Conservation (phyloP, 2,113 vertebrate species). For the Pedetes capensis region DNA sequence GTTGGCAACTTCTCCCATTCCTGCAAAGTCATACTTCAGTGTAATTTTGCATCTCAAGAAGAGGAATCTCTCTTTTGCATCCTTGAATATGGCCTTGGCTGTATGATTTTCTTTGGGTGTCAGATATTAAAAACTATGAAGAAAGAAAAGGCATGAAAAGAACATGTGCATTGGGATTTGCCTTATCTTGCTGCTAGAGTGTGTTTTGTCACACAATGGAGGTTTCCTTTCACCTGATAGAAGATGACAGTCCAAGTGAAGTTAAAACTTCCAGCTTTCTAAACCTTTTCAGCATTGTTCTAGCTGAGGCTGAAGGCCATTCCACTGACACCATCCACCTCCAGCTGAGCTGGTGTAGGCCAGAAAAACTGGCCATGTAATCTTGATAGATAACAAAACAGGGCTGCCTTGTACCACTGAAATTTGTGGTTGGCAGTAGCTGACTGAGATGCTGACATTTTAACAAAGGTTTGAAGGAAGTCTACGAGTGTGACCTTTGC, state of each 20-base stretch:
- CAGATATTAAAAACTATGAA: neutral
- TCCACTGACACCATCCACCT: neutral
- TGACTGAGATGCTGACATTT: neutral
- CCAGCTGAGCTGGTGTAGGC: neutral
- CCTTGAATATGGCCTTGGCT: neutral
- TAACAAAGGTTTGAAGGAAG: neutral
- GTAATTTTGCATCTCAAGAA: neutral
- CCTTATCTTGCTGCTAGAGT: neutral
- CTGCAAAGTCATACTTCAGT: neutral
- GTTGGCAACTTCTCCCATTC: neutral
- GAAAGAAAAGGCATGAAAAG: neutral
- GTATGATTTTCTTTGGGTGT: neutral
- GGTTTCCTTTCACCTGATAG: neutral
- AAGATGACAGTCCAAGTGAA: neutral
- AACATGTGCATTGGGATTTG: neutral
- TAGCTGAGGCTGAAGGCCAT: neutral
- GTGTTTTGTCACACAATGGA: neutral
- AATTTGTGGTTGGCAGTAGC: neutral
- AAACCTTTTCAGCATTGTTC: neutral
- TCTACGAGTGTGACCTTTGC: neutral
- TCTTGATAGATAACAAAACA: neutral
- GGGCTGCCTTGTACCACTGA: neutral
- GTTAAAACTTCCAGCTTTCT: neutral
- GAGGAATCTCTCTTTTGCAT: neutral
- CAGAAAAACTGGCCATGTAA: neutral